Percentiles rank a stretch among this genome's conserved stretches.
Evolutionary conservation across 1,140 invertebrate genomes (phyloP).

Genomic region (Cydia amplana): DNA sequence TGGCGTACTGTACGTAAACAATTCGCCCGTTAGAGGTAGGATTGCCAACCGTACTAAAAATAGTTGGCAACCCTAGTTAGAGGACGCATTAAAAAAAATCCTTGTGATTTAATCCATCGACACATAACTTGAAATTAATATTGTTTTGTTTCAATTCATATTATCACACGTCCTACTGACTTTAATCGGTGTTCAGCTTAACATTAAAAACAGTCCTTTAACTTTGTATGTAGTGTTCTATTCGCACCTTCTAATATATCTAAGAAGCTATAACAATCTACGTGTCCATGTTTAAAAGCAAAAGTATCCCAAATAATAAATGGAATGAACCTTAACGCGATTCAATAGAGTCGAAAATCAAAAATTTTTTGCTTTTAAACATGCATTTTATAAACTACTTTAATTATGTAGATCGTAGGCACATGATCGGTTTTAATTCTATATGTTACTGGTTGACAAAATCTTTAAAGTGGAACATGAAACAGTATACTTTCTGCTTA

Average conservation of each 20-base stretch:
- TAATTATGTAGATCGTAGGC: conserved; percentile 22
- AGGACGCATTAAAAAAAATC: too few relatives aligned
- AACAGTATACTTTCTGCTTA: neutral
- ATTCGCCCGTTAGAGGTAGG: too few relatives aligned
- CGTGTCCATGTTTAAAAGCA: conserved; percentile 4
- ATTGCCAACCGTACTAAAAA: too few relatives aligned
- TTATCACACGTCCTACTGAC: neutral
- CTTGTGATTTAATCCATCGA: neutral
- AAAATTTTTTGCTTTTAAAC: neutral
- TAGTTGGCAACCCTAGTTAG: too few relatives aligned
- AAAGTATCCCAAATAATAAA: neutral
- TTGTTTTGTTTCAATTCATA: neutral
- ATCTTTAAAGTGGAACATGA: neutral
- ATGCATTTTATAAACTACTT: neutral
- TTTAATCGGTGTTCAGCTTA: neutral
- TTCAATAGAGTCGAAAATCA: neutral
- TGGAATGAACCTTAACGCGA: neutral
- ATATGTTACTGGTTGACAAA: conserved; percentile 21
- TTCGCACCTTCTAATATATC: conserved; percentile 29
- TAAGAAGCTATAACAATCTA: conserved; percentile 24
- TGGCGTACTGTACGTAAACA: too few relatives aligned
- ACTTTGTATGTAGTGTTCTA: neutral
- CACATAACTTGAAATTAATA: neutral
- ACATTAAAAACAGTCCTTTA: conserved; percentile 7
- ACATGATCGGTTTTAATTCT: conserved; percentile 31